These are phyloP conservation scores for Formica exsecta DNA, from an alignment of 1,140 invertebrate genomes.

Conservation along the genomic window DNA sequence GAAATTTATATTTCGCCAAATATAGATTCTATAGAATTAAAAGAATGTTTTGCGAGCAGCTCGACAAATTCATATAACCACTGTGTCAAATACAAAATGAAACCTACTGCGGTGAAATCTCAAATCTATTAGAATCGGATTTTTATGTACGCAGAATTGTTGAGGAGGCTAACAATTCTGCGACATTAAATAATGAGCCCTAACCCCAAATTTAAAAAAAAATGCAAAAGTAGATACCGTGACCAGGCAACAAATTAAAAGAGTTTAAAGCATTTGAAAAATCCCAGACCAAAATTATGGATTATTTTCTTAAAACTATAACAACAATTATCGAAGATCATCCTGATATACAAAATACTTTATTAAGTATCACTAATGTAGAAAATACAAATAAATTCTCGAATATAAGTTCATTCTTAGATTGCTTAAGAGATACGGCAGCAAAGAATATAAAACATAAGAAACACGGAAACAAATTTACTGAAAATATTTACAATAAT, in stretches of 20 bases:
- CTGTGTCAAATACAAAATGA: not conserved
- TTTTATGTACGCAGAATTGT: not conserved
- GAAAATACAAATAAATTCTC: not conserved
- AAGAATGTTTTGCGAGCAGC: not conserved
- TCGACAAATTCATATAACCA: not conserved
- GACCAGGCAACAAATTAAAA: not conserved
- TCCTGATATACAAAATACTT: constrained; percentile 4
- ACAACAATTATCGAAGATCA: not conserved
- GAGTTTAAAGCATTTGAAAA: not conserved
- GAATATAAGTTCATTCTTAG: constrained; percentile 2
- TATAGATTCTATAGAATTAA: not conserved
- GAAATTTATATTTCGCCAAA: constrained; percentile 3
- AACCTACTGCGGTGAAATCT: not conserved
- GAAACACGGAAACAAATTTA: not conserved
- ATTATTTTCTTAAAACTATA: not conserved
- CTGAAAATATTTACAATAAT: too few relatives aligned
- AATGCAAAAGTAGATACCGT: not conserved
- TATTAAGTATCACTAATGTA: not conserved
- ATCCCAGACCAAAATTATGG: not conserved
- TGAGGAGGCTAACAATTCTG: constrained; percentile 13
- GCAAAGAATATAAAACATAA: not conserved
- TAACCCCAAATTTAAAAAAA: not conserved
- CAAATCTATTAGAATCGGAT: not conserved
- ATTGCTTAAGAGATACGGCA: not conserved
- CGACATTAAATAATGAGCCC: not conserved